phyloP scores from a whole-genome alignment of 30 jellyfish, hydroid and myxozoan genomes.

The Haliclystus octoradiatus region DNA sequence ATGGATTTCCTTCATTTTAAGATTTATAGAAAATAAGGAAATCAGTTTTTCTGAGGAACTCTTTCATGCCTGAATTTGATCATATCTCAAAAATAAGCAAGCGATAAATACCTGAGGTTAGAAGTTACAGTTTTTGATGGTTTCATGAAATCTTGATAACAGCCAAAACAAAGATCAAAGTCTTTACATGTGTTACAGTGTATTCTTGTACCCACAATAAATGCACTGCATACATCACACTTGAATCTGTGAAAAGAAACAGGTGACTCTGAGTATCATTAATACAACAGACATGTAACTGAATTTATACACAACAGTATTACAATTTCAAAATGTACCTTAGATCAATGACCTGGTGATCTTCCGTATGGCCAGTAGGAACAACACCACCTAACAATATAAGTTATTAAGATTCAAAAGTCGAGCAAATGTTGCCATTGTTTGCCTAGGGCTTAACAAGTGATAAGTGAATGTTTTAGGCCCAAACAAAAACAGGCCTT shows the following conservation, averaged over 20 bases:
- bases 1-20: too few relatives aligned
- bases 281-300: background rate
- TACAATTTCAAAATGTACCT: too few relatives aligned
- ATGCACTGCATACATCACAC: constrained; percentile 69
- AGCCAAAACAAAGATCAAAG: constrained; percentile 82
- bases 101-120: too few relatives aligned
- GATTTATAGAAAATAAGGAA: too few relatives aligned
- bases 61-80: too few relatives aligned
- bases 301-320: too few relatives aligned
- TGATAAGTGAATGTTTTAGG: too few relatives aligned
- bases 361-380: constrained; percentile 62
- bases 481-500: too few relatives aligned
- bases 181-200: constrained; percentile 75
- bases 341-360: constrained; percentile 62
- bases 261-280: background rate
- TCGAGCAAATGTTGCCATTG: too few relatives aligned
- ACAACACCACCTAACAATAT: constrained; percentile 11
- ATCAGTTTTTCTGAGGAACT: too few relatives aligned
- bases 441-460: too few relatives aligned
- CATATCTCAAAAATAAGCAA: too few relatives aligned
- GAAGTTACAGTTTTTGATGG: background rate
- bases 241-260: constrained; percentile 32
- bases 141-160: constrained; percentile 26
- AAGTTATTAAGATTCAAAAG: background rate
- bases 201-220: constrained; percentile 71